phyloP scores from a whole-genome alignment of 2,797 vertebrate species.

The Borostomias antarcticus region DNA sequence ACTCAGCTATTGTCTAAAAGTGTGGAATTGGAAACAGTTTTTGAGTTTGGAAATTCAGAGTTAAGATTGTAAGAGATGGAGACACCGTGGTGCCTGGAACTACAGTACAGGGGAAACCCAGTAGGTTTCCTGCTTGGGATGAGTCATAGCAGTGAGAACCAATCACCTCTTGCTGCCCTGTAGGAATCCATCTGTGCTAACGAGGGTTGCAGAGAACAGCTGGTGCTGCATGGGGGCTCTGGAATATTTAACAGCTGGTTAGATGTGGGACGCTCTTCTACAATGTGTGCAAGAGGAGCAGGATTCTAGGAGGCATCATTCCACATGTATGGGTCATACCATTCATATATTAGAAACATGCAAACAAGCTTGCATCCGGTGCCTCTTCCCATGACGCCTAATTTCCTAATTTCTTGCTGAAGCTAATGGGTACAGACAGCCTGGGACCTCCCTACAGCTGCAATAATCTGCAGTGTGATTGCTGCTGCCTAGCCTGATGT shows the following conservation, averaged over 20 bases:
- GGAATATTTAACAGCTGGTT: slow-evolving; percentile 10
- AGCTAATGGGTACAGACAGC: not conserved
- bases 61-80: not conserved
- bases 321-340: not conserved
- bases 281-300: not conserved
- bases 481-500: not conserved
- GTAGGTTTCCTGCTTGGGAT: not conserved
- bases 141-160: not conserved
- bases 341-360: not conserved
- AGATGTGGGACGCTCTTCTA: slow-evolving; percentile 11
- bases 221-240: slow-evolving; percentile 28
- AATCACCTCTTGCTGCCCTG: slow-evolving; percentile 1
- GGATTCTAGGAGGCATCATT: not conserved
- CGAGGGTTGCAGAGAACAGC: slow-evolving; percentile 17
- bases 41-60: too few species aligned
- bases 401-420: not conserved
- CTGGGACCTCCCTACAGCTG: not conserved
- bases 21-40: too few species aligned
- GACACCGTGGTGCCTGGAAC: not conserved
- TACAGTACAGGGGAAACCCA: not conserved
- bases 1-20: too few species aligned
- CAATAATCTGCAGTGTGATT: not conserved
- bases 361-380: not conserved
- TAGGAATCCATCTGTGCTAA: slow-evolving; percentile 40
- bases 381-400: not conserved